Evolutionary conservation across 2,113 vertebrate species (phyloP), one percentile per base, ranked within the genome.

Genomic region (Chlorodrepanis virens): DNA sequence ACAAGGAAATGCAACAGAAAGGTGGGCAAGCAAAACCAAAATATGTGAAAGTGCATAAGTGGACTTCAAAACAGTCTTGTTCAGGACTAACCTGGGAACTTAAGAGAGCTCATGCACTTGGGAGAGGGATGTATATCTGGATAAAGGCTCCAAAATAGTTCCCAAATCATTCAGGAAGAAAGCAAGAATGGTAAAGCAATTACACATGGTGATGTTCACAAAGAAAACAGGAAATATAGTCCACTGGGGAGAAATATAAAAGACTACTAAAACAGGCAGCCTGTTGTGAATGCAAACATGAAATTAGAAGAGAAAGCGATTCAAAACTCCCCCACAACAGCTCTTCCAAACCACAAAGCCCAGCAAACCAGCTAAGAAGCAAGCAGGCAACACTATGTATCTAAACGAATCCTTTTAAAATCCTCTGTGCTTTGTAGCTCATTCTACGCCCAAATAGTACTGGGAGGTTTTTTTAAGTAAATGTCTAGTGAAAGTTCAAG

Each of bases 151-250:
- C 39, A 40, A 42, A 87, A 57, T 13, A 86, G 75, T 64, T 91
- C 53, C 42, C 67, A 79, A 92, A 87, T 81, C 65, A 77, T 82
- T 89, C 91, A 92, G 84, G 82, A 92, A 95, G 79, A 89, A 91
- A 81, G 85, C 35, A 78, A 85, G 78, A 86, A 93, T 61, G 91
- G 91, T 84, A 95, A 95, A 97, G 80, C 77, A 84, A 94, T 96
- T 95, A 92, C 70, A 87, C 71, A 87, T 33, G 27, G 67, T 78
- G 87, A 76, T 87, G 61, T 67, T 84, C 82, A 86, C 61, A 92
- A 87, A 89, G 91, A 89, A 96, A 96, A 87, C 80, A 92, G 93
- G 90, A 96, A 96, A 92, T 28, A 45, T 4, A 89, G 83, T 82
- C 69, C 96, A 95, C 84, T 76, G 49, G 87, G 89, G 94, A 95